These are phyloP conservation scores for Epicauta chinensis DNA, from an alignment of 1,140 invertebrate genomes.

Conservation along the genomic window DNA sequence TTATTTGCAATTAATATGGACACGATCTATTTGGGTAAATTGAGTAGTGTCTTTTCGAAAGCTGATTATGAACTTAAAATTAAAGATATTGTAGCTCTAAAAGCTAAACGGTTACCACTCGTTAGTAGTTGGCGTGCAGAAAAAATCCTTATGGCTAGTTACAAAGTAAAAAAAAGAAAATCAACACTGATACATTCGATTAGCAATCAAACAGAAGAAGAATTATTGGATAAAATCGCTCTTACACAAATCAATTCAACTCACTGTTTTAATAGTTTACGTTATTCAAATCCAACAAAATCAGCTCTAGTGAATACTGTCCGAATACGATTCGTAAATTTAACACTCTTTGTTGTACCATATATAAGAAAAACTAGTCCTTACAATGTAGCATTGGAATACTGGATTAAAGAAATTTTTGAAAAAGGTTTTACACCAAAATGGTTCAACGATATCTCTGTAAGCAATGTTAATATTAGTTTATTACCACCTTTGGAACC, in stretches of 20 bases:
- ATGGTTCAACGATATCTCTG: slow-evolving; percentile 2
- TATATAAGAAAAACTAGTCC: neutral
- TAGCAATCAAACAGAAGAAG: neutral
- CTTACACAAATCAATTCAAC: neutral
- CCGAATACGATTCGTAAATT: neutral
- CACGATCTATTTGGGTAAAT: slow-evolving; percentile 6
- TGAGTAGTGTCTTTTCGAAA: slow-evolving; percentile 9
- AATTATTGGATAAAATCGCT: neutral
- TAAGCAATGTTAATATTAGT: neutral
- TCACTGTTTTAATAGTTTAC: slow-evolving; percentile 1
- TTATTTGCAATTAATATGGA: slow-evolving; percentile 5
- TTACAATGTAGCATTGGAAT: neutral
- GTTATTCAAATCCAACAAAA: neutral
- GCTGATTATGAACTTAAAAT: too few species aligned
- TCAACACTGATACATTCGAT: neutral
- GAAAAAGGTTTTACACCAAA: slow-evolving; percentile 6
- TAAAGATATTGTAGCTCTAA: too few species aligned
- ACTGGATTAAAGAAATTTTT: slow-evolving; percentile 4
- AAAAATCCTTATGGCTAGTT: neutral
- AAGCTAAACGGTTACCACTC: neutral
- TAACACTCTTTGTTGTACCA: neutral
- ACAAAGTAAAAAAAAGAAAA: neutral
- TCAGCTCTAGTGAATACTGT: neutral
- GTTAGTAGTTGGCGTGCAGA: slow-evolving; percentile 3
- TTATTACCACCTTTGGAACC: slow-evolving; percentile 2